Conservation (phyloP, 2,113 vertebrate genomes). For the Mobula birostris region DNA sequence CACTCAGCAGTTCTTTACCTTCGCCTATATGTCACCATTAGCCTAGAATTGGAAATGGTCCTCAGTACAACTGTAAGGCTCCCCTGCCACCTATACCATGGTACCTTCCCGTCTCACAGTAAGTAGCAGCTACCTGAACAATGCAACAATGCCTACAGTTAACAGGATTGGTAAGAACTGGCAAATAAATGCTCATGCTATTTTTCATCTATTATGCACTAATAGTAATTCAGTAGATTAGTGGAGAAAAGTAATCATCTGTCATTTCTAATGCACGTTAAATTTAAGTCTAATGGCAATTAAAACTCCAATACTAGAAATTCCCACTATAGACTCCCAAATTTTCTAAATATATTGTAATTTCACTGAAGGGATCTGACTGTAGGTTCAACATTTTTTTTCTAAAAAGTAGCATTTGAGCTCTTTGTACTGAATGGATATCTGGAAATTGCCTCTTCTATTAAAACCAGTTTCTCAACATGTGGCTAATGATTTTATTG, state of each 20-base stretch:
- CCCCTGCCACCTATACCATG: not conserved
- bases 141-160: not conserved
- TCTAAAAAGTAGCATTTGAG: not conserved
- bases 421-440: not conserved
- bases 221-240: not conserved
- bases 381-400: not conserved
- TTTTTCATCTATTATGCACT: not conserved
- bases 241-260: not conserved
- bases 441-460: slow-evolving; percentile 26
- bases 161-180: not conserved
- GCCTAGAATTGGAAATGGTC: not conserved
- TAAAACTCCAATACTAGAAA: not conserved
- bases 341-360: not conserved
- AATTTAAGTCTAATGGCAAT: not conserved
- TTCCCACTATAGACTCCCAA: not conserved
- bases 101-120: not conserved
- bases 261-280: not conserved
- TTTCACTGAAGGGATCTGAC: not conserved
- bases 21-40: not conserved
- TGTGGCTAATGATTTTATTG: not conserved
- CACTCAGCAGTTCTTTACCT: not conserved
- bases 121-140: not conserved
- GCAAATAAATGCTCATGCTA: not conserved
- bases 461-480: slow-evolving; percentile 24
- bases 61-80: not conserved